Percentiles rank a stretch among this genome's conserved stretches.
Conservation (phyloP, 2,888 invertebrate genomes). For the Congeria kusceri region DNA sequence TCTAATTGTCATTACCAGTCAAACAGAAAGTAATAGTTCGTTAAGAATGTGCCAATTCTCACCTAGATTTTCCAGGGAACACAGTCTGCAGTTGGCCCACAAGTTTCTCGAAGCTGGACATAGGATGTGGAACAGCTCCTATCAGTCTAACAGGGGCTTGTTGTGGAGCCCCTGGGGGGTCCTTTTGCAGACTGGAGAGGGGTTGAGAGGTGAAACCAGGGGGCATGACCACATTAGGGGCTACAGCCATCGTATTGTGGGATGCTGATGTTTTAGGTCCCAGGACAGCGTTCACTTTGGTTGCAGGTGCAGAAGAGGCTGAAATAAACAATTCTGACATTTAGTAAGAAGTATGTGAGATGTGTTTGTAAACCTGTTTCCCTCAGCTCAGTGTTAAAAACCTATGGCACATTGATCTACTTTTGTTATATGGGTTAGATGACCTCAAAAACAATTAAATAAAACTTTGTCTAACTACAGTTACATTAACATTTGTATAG, state of each 20-base stretch:
- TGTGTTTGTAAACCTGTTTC: too few species aligned
- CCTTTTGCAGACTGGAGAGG: conserved; percentile 12
- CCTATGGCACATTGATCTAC: too few species aligned
- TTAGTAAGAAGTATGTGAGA: too few species aligned
- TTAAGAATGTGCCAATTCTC: conserved; percentile 5
- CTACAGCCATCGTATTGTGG: background rate
- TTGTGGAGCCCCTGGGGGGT: conserved; percentile 33
- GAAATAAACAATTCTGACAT: too few species aligned
- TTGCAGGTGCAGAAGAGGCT: background rate
- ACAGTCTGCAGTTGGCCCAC: conserved; percentile 59
- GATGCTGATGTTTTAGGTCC: background rate
- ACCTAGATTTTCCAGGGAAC: conserved; percentile 72
- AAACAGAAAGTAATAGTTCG: background rate
- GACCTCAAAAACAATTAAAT: too few species aligned
- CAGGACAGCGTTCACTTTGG: background rate
- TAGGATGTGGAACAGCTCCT: conserved; percentile 18
- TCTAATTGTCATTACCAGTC: background rate
- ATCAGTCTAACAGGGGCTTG: conserved; percentile 24
- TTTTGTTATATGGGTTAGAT: too few species aligned
- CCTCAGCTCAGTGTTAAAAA: too few species aligned
- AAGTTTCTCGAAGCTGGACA: conserved; percentile 73
- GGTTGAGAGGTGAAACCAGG: conserved; percentile 5
- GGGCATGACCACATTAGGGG: background rate
- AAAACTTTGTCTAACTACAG: too few species aligned
- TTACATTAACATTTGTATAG: too few species aligned